Conservation (phyloP, 2,113 vertebrate genomes). For the Tragelaphus buxtoni region DNA sequence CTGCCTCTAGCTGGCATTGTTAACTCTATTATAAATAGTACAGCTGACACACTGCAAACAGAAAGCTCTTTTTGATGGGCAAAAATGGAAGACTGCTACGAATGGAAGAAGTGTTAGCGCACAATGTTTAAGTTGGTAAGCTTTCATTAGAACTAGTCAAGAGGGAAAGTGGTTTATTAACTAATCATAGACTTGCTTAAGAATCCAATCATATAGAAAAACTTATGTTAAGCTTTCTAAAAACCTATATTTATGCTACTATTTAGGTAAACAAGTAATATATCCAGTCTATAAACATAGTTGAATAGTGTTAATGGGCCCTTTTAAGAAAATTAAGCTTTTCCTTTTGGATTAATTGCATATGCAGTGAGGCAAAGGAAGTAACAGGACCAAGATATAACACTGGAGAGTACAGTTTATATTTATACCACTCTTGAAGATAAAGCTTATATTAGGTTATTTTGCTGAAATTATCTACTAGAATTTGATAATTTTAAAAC, state of each 20-base stretch:
- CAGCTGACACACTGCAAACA: constrained; percentile 67
- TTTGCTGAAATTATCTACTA: not conserved
- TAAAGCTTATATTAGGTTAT: not conserved
- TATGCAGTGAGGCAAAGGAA: not conserved
- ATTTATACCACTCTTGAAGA: not conserved
- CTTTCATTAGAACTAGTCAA: constrained; percentile 71
- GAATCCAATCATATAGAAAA: constrained; percentile 51
- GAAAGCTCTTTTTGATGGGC: constrained; percentile 74
- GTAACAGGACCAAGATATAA: not conserved
- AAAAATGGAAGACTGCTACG: constrained; percentile 55
- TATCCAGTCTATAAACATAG: not conserved
- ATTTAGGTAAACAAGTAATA: constrained; percentile 23
- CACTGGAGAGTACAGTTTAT: not conserved
- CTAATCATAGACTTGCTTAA: constrained; percentile 47
- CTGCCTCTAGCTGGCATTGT: constrained; percentile 78
- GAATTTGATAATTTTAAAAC: constrained; percentile 3
- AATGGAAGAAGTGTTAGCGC: constrained; percentile 74
- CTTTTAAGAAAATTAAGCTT: constrained; percentile 33
- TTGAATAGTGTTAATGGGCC: not conserved
- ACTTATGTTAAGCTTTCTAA: not conserved
- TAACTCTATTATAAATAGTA: constrained; percentile 79
- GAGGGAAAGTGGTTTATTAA: constrained; percentile 68
- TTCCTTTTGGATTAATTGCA: not conserved
- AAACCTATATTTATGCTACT: constrained; percentile 32
- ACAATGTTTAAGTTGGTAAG: constrained; percentile 73